Evolutionary conservation across 2,888 invertebrate species (phyloP).

Genomic region (Meganola albula): DNA sequence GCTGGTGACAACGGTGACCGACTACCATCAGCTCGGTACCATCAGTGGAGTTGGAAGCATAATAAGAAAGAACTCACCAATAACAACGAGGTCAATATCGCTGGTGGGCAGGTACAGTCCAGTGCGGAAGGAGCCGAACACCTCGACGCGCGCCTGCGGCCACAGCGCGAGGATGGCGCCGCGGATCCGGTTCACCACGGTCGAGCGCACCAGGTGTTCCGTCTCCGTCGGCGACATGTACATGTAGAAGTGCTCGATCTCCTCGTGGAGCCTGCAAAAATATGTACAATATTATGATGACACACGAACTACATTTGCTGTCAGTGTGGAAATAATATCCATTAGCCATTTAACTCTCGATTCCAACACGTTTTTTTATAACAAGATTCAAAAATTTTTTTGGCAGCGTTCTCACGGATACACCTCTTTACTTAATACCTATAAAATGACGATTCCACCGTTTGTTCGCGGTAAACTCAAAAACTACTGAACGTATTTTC

Average conservation of each 20-base stretch:
- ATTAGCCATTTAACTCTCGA: too few species aligned
- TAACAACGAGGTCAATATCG: conserved; percentile 82
- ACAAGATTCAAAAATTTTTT: too few species aligned
- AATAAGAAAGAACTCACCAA: conserved; percentile 62
- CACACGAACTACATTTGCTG: too few species aligned
- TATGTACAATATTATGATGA: too few species aligned
- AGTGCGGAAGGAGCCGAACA: conserved; percentile 98
- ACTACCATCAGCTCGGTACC: too few species aligned
- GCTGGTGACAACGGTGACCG: too few species aligned
- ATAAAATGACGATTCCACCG: too few species aligned
- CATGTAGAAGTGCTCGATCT: conserved; percentile 96
- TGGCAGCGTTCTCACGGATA: too few species aligned
- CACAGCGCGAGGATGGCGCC: conserved; percentile 91
- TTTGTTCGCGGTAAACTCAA: not conserved
- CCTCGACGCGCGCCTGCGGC: conserved; percentile 96
- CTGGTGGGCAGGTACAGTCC: conserved; percentile 98
- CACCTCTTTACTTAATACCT: too few species aligned
- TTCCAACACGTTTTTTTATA: too few species aligned
- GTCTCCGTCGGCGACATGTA: conserved; percentile 96
- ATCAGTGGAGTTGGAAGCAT: not conserved
- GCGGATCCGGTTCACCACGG: conserved; percentile 93
- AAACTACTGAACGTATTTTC: not conserved
- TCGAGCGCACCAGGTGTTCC: conserved; percentile 92
- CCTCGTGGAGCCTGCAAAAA: conserved; percentile 93
- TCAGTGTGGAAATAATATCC: too few species aligned